A percentile compares a stretch with the other conserved stretches of the same genome.
Evolutionary conservation across 2,888 invertebrate genomes (phyloP).

Genomic region (Eupithecia vulgata): DNA sequence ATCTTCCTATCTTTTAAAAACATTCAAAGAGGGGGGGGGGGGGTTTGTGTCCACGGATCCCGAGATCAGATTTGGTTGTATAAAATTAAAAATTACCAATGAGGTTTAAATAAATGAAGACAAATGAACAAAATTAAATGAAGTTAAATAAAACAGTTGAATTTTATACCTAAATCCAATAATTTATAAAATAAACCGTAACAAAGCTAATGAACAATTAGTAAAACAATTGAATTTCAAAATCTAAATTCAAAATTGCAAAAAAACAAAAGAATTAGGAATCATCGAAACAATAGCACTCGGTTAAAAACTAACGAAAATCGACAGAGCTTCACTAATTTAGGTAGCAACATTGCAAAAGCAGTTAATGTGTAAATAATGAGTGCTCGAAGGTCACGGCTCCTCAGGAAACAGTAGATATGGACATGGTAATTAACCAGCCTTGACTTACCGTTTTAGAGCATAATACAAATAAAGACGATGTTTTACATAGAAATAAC

Average conservation of each 20-base stretch:
- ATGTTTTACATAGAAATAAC: background rate
- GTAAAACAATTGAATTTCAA: background rate
- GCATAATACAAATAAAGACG: conserved; percentile 48
- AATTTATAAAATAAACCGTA: background rate
- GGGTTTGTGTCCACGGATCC: too few species aligned
- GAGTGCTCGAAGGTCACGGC: conserved; percentile 76
- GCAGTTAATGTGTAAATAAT: conserved; percentile 78
- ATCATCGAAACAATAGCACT: conserved; percentile 9
- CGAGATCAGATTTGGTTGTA: too few species aligned
- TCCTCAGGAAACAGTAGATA: conserved; percentile 82
- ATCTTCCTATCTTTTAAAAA: too few species aligned
- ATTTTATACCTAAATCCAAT: background rate
- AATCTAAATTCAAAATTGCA: background rate
- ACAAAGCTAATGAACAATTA: background rate
- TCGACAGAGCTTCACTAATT: conserved; percentile 59
- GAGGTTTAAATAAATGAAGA: background rate
- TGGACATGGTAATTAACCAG: conserved; percentile 75
- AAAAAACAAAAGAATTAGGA: background rate
- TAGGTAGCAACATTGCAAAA: conserved; percentile 71
- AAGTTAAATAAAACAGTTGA: background rate
- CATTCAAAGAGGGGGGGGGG: too few species aligned
- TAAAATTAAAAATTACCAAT: background rate
- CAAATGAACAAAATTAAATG: too few species aligned
- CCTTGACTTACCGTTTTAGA: conserved; percentile 83
- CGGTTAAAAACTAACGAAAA: conserved; percentile 36